Evolutionary conservation across 2,113 vertebrate genomes (phyloP), one percentile per base, ranked within the genome.

Genomic region (Elachura formosa): DNA sequence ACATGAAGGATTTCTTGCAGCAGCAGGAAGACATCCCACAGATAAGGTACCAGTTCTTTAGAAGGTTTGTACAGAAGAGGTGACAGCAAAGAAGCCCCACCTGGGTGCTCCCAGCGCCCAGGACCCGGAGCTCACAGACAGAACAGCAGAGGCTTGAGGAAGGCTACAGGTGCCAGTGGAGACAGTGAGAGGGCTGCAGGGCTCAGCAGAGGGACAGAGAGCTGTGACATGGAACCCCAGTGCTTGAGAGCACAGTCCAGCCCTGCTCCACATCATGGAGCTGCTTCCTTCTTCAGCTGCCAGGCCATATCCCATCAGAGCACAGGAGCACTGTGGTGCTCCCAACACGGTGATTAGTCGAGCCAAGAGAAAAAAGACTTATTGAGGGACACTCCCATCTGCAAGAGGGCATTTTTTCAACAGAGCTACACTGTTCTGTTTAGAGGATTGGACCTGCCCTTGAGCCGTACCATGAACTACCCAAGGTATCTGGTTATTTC

Each of bases 241-340:
- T 2, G 1, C 40, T 14, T 0, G 0, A 58, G 40, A 45, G 31
- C 15, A 6, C 36, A 31, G n/a, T 8, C 43, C 38, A 66, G 56
- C 33, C 36, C 25, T 33, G 54, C 28, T 28, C 36, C 24, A 7
- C 26, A 17, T 3, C 38, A 43, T 0, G 0, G 18, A 88, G 54
- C 21, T 64, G 58, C 49, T 45, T 36, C n/a, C n/a, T 62, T 18
- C 46, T 45, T 21, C 38, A 58, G 77, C 77, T 59, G 51, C 41
- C 13, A 2, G 0, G 18, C 33, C 75, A 28, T 1, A 0, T 34
- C 43, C 43, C 46, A 15, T 2, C 0, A 0, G 21, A 66, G 46
- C 2, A 3, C n/a, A 40, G 33, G 29, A 58, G 16, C 45, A 45
- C 28, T 40, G 43, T 15, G 43, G 23, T 10, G 14, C 43, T 4